A percentile compares a stretch with the other conserved stretches of the same genome.
Evolutionary conservation across 2,888 invertebrate genomes (phyloP).

Genomic region (Bombylius discolor): DNA sequence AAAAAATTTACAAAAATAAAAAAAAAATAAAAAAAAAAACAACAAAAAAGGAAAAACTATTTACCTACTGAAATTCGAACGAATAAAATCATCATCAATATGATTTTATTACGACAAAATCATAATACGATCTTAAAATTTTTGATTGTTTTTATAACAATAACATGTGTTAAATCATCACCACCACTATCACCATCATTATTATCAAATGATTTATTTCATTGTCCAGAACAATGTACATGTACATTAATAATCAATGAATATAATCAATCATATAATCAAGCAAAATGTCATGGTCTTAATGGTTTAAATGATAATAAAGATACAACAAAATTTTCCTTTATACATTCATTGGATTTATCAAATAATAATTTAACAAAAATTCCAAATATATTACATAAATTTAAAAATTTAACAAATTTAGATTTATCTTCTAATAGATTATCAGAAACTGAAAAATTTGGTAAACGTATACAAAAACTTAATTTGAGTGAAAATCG

Average conservation of each 20-base stretch:
- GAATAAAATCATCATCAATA: too few relatives aligned
- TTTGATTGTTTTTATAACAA: too few relatives aligned
- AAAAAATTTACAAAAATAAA: too few relatives aligned
- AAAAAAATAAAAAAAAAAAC: too few relatives aligned
- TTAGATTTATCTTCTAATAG: conserved; percentile 51
- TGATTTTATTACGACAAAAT: too few relatives aligned
- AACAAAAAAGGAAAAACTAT: too few relatives aligned
- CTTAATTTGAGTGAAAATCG: conserved; percentile 49
- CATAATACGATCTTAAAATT: too few relatives aligned
- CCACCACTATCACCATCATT: too few relatives aligned
- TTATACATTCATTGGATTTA: conserved; percentile 43
- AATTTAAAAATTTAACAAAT: conserved; percentile 46
- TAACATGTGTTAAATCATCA: too few relatives aligned
- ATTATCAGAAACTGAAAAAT: conserved; percentile 44
- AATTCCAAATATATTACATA: conserved; percentile 43
- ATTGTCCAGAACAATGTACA: conserved; percentile 29
- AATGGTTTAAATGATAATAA: conserved; percentile 18
- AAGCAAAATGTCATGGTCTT: conserved; percentile 31
- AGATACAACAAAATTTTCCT: conserved; percentile 19
- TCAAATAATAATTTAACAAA: conserved; percentile 49
- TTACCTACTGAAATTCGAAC: too few relatives aligned
- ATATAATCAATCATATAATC: conserved; percentile 24
- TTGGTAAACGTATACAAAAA: conserved; percentile 46
- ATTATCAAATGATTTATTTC: background rate
- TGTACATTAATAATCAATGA: conserved; percentile 21